phyloP scores from a whole-genome alignment of 2,888 invertebrate genomes.

The Merodon equestris region DNA sequence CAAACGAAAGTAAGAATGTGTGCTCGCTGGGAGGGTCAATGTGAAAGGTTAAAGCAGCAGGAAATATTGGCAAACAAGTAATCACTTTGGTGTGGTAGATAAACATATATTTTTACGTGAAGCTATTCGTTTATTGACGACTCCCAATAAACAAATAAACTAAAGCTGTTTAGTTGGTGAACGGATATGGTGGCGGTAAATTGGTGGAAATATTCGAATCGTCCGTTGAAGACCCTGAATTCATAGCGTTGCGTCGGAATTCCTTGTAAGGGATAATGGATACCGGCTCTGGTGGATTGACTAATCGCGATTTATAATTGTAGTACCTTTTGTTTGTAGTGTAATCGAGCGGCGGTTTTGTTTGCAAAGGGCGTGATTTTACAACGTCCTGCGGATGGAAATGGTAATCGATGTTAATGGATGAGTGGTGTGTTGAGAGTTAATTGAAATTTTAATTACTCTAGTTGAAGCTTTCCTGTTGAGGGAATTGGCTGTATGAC shows the following conservation, averaged over 20 bases:
- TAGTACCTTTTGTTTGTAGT: constrained; percentile 45
- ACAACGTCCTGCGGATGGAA: constrained; percentile 32
- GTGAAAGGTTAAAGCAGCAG: constrained; percentile 23
- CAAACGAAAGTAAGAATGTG: constrained; percentile 27
- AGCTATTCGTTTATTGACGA: constrained; percentile 57
- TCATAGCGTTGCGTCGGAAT: constrained; percentile 11
- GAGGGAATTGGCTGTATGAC: no score
- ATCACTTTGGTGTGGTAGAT: constrained; percentile 41
- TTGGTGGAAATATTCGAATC: background rate
- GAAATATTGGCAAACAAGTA: constrained; percentile 55
- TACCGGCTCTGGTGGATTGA: constrained; percentile 22
- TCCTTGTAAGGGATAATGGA: constrained; percentile 31
- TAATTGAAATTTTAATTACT: constrained; percentile 22
- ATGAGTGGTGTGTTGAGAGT: background rate
- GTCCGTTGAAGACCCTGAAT: constrained; percentile 27
- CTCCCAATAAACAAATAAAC: no score
- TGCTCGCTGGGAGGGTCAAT: background rate
- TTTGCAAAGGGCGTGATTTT: constrained; percentile 43
- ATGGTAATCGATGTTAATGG: constrained; percentile 40
- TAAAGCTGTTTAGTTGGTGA: background rate
- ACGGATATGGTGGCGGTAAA: constrained; percentile 27
- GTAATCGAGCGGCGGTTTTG: constrained; percentile 49
- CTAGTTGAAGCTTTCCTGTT: background rate
- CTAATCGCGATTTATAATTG: constrained; percentile 60
- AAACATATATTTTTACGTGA: constrained; percentile 46